Conservation (phyloP, 2,797 vertebrate genomes). For the Pogonophryne albipinna region DNA sequence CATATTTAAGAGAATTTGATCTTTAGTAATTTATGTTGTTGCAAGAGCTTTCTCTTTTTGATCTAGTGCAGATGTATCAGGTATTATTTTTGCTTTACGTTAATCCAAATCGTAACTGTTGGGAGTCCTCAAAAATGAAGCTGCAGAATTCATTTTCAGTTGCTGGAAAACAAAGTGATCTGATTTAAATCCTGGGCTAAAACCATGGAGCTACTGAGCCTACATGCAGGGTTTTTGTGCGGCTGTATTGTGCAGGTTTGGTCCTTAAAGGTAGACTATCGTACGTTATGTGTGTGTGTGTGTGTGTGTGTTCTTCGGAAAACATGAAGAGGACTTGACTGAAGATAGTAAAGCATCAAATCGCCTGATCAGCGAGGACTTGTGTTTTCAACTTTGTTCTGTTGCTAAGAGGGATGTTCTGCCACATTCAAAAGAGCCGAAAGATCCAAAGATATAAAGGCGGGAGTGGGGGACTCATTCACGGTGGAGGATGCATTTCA, state of each 20-base stretch:
- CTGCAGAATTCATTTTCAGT: constrained; percentile 39
- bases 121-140: constrained; percentile 23
- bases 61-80: constrained; percentile 25
- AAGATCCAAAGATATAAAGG: constrained; percentile 68
- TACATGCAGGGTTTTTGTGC: not conserved
- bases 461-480: constrained; percentile 4
- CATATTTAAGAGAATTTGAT: constrained; percentile 68
- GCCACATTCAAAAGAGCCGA: constrained; percentile 43
- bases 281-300: constrained; percentile 15
- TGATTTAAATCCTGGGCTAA: constrained; percentile 58
- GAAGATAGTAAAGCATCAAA: constrained; percentile 41
- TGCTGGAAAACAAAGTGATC: constrained; percentile 52
- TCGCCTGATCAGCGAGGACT: constrained; percentile 28
- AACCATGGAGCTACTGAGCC: constrained; percentile 27
- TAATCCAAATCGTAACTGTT: constrained; percentile 39
- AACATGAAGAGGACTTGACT: constrained; percentile 43
- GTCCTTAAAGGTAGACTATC: constrained; percentile 45
- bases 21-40: constrained; percentile 46
- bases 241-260: constrained; percentile 73
- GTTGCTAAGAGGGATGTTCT: constrained; percentile 52
- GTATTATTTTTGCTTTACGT: constrained; percentile 49
- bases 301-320: constrained; percentile 36
- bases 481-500: not conserved
- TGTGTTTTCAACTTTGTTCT: constrained; percentile 28
- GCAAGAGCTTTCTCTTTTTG: constrained; percentile 34